Base-by-base conservation (phyloP, 2,113 vertebrate genomes). In the human (Homo sapiens) region DNA sequence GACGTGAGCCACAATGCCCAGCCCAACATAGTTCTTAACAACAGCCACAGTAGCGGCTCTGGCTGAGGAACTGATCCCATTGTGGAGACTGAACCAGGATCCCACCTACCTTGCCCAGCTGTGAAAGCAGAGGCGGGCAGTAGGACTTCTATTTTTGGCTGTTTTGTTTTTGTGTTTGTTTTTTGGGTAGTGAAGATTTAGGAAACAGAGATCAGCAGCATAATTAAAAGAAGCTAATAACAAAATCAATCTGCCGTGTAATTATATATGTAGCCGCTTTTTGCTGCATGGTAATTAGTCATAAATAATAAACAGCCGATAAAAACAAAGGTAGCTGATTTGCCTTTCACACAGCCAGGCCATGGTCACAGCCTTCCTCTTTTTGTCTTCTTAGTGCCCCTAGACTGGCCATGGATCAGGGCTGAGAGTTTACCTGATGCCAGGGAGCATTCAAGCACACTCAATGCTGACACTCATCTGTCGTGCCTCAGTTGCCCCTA, bases 151-250 rank as follows among this genome's bases (percentile, higher is more conserved):
- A 3, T 6, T 20, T 59, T 68, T 87, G 40, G 30, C 66, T 43
- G 18, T 50, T 88, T 52, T 64, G 72, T 17, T 95, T 87, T 88
- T 78, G 40, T 75, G 16, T n/a, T 68, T 68, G 32, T 91, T 80
- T 89, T 84, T 17, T 18, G 55, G 59, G 20, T 78, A 81, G 76
- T 10, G 2, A 86, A 82, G 73, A 80, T 11, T 43, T 61, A 64
- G 84, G 66, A 64, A 73, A 84, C 70, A 68, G 79, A 80, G 79
- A 81, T 94, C n/a, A 96, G 66, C 72, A 89, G 57, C 73, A 75
- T 93, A 93, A 95, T 93, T 90, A 96, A 97, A 78, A 85, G 83
- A 97, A 78, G 66, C n/a, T 94, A 90, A 93, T 96, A 85, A 90
- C 81, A 94, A 90, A 94, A 98, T 93, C 93, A 97, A 96, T 97